Base-by-base conservation (phyloP, 2,797 vertebrate genomes). In the Sciaenops ocellatus region DNA sequence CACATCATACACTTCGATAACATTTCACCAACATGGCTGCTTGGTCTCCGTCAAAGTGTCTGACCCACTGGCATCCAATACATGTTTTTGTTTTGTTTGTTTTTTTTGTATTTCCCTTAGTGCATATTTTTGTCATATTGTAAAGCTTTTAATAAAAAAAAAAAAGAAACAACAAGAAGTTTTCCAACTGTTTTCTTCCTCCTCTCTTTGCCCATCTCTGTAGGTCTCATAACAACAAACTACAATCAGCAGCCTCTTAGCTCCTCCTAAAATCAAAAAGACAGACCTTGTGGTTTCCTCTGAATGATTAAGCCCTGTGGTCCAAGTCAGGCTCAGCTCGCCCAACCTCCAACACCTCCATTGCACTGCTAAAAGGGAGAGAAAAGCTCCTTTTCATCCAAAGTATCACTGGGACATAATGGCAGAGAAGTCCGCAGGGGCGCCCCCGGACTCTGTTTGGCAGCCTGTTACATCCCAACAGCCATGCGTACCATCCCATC, bases 151-250 rank as follows among this genome's bases (percentile, higher is more conserved):
- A 93, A 94, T 93, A 94, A 93, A 94, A 85, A 90, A 94, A 93
- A 94, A 85, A 90, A 92, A 68, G 75, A 86, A 84, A 85, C 78
- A 77, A 90, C 79, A 41, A 72, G 8, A 87, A 85, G 90, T 95
- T 91, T 95, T 97, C 87, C 95, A 97, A 95, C 95, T 92, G 92
- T 96, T 84, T 95, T 94, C 83, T 95, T 95, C 94, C 96, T 84
- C 80, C 87, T 92, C 89, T 94, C 83, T 94, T 81, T 93, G 93
- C 94, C 94, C 89, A 15, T 93, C 76, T 97, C 96, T 96, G 91
- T 96, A 99, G 98, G 97, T 98, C 97, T 94, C 97, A 98, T 97
- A 98, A 97, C 97, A 99, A 99, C 97, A 99, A 97, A 95, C 97
- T 98, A 92, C 97, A 98, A 93, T 97, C 98, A 93, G 95, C 97